These are phyloP conservation scores for Zeuzera pyrina DNA, from an alignment of 2,888 invertebrate genomes.

Conservation along the genomic window DNA sequence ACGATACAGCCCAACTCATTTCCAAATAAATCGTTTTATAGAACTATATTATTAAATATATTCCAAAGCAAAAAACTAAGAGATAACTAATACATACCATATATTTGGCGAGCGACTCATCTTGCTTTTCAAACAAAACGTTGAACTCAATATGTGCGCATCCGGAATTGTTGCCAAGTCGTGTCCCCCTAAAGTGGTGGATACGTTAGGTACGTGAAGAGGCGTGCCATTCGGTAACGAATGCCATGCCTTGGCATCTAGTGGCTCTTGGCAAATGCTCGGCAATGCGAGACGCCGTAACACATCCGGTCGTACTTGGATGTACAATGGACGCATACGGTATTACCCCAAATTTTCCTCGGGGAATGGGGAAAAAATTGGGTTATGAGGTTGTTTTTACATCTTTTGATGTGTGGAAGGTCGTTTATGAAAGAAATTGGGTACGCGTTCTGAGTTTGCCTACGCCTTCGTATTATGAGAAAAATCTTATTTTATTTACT, in stretches of 20 bases:
- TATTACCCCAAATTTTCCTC: constrained; percentile 31
- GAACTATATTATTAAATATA: too few species aligned
- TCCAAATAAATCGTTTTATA: too few species aligned
- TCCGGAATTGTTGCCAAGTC: constrained; percentile 53
- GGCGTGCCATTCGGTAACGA: constrained; percentile 32
- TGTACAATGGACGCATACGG: constrained; percentile 14
- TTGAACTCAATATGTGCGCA: constrained; percentile 57
- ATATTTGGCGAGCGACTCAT: constrained; percentile 40
- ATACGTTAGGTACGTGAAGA: constrained; percentile 19
- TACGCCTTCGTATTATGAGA: not conserved
- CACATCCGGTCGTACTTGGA: constrained; percentile 7
- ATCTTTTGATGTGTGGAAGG: constrained; percentile 16
- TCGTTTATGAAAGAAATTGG: constrained; percentile 21
- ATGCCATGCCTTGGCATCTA: constrained; percentile 49
- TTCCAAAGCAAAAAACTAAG: too few species aligned
- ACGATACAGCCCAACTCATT: too few species aligned
- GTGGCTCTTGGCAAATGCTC: constrained; percentile 51
- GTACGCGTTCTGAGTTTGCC: constrained; percentile 3
- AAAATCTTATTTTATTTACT: too few species aligned
- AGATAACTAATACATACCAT: too few species aligned
- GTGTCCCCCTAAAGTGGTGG: constrained; percentile 22
- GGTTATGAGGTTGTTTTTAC: constrained; percentile 31
- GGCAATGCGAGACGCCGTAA: constrained; percentile 13
- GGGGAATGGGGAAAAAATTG: constrained; percentile 26
- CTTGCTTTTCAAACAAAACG: constrained; percentile 50